Evolutionary conservation across 2,888 invertebrate genomes (phyloP).

Genomic region (Pinctada fucata): DNA sequence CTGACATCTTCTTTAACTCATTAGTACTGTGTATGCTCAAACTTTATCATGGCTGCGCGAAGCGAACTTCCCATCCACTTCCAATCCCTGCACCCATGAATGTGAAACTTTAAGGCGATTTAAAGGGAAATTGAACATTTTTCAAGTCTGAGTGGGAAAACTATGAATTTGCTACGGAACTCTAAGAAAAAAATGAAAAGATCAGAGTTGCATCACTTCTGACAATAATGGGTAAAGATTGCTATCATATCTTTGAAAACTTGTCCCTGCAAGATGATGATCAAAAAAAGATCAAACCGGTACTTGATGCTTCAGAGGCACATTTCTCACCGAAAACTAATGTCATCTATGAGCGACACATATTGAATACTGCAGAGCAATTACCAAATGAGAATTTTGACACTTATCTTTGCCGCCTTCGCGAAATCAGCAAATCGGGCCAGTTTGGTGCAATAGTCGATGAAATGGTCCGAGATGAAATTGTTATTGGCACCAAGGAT

Average conservation of each 20-base stretch:
- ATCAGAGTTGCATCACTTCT: not conserved
- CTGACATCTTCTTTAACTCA: no score
- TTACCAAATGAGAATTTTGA: not conserved
- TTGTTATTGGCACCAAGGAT: no score
- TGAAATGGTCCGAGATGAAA: no score
- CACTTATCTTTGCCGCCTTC: not conserved
- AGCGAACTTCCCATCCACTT: no score
- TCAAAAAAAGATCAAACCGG: not conserved
- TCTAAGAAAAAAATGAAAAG: not conserved
- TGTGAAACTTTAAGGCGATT: not conserved
- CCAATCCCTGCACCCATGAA: no score
- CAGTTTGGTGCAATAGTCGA: not conserved
- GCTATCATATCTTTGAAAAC: not conserved
- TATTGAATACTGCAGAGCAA: not conserved
- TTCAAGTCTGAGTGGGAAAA: conserved; percentile 16
- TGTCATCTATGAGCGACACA: conserved; percentile 12
- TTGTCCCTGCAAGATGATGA: conserved; percentile 1
- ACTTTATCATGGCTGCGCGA: no score
- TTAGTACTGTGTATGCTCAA: no score
- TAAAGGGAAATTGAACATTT: conserved; percentile 12
- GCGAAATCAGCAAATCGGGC: conserved; percentile 3
- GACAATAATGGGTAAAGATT: not conserved
- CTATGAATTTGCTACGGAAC: not conserved
- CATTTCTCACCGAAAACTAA: conserved; percentile 11
- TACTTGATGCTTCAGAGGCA: not conserved